Conservation (phyloP, 1,140 invertebrate genomes). For the Hycleus phaleratus region DNA sequence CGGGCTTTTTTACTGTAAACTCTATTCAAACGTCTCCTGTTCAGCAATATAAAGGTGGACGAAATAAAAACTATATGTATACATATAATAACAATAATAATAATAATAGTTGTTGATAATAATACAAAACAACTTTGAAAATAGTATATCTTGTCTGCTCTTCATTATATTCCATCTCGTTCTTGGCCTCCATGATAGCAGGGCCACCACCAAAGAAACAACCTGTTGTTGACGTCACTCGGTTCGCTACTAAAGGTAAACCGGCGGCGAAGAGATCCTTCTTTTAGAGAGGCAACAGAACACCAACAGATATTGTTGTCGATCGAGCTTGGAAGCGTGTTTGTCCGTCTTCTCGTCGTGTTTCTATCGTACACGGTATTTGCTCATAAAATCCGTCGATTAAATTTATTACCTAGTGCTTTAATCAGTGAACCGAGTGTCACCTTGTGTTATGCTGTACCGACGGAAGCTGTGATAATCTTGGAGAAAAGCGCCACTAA, state of each 20-base stretch:
- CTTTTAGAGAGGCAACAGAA: background rate
- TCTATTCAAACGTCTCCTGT: no score
- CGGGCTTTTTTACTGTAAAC: no score
- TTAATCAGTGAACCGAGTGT: no score
- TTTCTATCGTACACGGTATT: background rate
- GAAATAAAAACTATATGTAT: no score
- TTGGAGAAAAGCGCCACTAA: no score
- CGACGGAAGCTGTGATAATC: no score
- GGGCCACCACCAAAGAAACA: constrained; percentile 17
- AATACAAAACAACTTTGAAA: no score
- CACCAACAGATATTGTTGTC: background rate
- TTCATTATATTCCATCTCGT: constrained; percentile 2
- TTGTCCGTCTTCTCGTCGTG: background rate
- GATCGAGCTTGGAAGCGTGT: no score
- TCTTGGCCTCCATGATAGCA: constrained; percentile 17
- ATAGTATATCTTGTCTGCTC: background rate
- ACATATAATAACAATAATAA: no score
- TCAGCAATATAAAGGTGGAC: no score
- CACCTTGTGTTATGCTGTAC: no score
- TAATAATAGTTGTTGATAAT: no score
- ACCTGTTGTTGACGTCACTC: constrained; percentile 20
- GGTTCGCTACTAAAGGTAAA: background rate
- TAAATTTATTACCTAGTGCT: background rate
- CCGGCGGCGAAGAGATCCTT: background rate
- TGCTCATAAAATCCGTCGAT: background rate